Percentiles rank a stretch among this genome's conserved stretches.
These are phyloP conservation scores for Dicaeum eximium DNA, from an alignment of 2,113 vertebrate genomes.

Conservation along the genomic window DNA sequence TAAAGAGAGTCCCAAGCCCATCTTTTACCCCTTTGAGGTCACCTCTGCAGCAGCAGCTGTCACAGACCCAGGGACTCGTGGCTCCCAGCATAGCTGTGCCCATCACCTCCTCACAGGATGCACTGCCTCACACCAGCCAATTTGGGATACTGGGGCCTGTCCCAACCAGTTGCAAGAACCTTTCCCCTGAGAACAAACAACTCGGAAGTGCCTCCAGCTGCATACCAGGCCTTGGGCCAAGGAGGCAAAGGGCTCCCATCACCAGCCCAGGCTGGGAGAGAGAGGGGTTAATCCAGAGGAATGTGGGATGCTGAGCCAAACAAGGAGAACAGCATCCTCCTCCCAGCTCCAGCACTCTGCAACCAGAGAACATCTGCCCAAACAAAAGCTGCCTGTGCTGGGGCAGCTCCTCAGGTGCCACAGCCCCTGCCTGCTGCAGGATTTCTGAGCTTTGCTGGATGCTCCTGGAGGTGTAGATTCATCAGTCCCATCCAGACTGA, in stretches of 20 bases:
- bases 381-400: neutral
- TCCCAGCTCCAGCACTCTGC: neutral
- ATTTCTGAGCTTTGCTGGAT: neutral
- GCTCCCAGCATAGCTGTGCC: neutral
- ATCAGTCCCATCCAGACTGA: neutral
- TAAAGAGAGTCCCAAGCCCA: neutral
- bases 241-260: neutral
- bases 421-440: neutral
- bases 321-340: neutral
- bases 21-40: neutral
- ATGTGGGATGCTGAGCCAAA: neutral
- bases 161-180: neutral
- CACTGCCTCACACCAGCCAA: neutral
- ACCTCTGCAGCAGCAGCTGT: neutral
- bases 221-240: conserved; percentile 26
- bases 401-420: neutral
- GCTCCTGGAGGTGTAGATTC: neutral
- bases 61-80: neutral
- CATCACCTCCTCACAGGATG: neutral
- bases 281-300: neutral
- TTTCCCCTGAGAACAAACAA: neutral
- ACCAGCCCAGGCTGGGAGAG: neutral
- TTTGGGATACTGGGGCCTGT: neutral
- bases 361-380: neutral
- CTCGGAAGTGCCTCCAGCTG: neutral